Conservation (phyloP, 2,113 vertebrate genomes). For the Petaurus breviceps region DNA sequence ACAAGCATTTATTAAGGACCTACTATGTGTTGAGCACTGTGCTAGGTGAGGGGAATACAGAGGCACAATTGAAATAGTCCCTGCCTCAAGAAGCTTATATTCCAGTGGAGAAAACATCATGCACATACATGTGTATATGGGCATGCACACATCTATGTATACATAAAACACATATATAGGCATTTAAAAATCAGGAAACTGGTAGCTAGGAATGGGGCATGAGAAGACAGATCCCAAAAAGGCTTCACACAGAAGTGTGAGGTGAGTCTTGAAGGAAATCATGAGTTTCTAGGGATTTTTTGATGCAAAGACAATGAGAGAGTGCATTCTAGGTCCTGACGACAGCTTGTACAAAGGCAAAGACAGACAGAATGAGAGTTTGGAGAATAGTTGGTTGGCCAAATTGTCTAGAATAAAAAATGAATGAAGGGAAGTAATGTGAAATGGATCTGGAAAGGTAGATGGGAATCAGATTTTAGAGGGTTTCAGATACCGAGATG, state of each 20-base stretch:
- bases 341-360: neutral
- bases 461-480: neutral
- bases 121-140: neutral
- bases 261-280: neutral
- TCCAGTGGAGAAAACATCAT: neutral
- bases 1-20: neutral
- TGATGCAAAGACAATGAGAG: neutral
- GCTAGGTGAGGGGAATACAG: neutral
- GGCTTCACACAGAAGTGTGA: neutral
- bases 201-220: neutral
- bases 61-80: neutral
- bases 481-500: neutral
- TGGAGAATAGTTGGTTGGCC: neutral
- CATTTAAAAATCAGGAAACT: neutral
- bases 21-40: neutral
- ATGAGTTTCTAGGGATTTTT: neutral
- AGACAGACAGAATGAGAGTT: neutral
- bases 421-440: accelerated
- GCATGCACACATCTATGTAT: neutral
- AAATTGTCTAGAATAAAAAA: neutral
- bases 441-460: neutral
- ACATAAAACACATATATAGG: neutral
- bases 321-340: neutral
- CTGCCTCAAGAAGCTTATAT: neutral
- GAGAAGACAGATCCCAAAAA: neutral